Percentiles rank a stretch among this genome's conserved stretches.
phyloP scores from a whole-genome alignment of 1,140 invertebrate genomes.

The Oedothorax gibbosus region DNA sequence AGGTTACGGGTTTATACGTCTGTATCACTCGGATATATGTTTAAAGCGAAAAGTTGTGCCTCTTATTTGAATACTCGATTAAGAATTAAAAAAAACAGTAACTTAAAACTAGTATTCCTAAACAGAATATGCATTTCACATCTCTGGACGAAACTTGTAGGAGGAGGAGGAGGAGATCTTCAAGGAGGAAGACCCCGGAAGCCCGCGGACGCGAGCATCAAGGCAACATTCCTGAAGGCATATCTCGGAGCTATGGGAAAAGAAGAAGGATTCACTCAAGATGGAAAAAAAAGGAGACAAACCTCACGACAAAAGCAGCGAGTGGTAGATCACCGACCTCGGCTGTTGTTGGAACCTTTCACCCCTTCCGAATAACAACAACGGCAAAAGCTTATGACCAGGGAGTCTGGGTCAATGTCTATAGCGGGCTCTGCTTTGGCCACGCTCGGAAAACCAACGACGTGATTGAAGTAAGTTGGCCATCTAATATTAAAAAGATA shows the following conservation, averaged over 20 bases:
- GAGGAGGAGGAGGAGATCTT: conserved; percentile 5
- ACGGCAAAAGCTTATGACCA: not conserved
- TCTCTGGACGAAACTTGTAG: too few species aligned
- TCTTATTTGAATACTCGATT: too few species aligned
- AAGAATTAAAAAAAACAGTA: too few species aligned
- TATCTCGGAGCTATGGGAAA: not conserved
- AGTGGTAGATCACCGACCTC: conserved; percentile 49
- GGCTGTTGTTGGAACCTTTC: conserved; percentile 45
- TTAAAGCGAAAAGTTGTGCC: too few species aligned
- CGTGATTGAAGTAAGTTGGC: too few species aligned
- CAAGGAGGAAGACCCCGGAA: conserved; percentile 37
- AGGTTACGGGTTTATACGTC: too few species aligned
- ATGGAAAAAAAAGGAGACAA: conserved; percentile 6
- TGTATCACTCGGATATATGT: too few species aligned
- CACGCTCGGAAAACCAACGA: too few species aligned
- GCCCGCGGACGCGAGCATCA: not conserved
- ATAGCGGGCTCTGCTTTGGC: conserved; percentile 9
- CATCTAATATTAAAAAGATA: too few species aligned
- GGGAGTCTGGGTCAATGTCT: conserved; percentile 45
- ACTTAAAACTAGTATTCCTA: too few species aligned
- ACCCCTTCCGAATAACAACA: not conserved
- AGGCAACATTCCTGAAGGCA: conserved; percentile 8
- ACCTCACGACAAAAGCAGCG: conserved; percentile 39
- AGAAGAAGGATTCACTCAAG: conserved; percentile 4
- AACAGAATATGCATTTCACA: too few species aligned